Conservation (phyloP, 2,797 vertebrate species). For the Brachyalestes nurse region DNA sequence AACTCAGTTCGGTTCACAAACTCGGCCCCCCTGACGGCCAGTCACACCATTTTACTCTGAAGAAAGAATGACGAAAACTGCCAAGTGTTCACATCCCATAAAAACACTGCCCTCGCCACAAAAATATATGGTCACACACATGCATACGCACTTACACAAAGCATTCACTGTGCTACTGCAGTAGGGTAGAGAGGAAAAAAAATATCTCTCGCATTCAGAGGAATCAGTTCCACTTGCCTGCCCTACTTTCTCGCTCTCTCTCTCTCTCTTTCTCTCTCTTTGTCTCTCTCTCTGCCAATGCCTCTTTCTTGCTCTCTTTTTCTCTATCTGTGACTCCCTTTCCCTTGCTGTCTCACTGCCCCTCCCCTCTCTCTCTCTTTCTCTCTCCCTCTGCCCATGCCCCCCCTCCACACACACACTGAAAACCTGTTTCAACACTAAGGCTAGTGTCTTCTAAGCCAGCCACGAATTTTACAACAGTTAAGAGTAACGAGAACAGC, state of each 20-base stretch:
- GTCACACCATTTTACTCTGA: constrained; percentile 11
- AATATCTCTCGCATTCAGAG: constrained; percentile 48
- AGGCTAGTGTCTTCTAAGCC: not conserved
- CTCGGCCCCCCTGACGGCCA: not conserved
- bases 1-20: not conserved
- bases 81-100: constrained; percentile 13
- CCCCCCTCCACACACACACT: not conserved
- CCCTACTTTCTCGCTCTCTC: constrained; percentile 66
- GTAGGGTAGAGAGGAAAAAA: constrained; percentile 31
- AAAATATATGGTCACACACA: constrained; percentile 7
- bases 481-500: not conserved
- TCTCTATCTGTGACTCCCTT: too few species aligned
- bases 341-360: constrained; percentile 5
- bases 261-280: not conserved
- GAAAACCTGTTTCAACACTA: not conserved
- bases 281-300: not conserved
- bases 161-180: constrained; percentile 34
- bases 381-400: constrained; percentile 1
- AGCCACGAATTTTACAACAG: not conserved
- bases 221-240: constrained; percentile 67
- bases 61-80: constrained; percentile 15
- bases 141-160: constrained; percentile 28
- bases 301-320: not conserved
- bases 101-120: not conserved
- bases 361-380: not conserved